phyloP scores from a whole-genome alignment of 2,888 invertebrate genomes.

The Trichacis sp. region DNA sequence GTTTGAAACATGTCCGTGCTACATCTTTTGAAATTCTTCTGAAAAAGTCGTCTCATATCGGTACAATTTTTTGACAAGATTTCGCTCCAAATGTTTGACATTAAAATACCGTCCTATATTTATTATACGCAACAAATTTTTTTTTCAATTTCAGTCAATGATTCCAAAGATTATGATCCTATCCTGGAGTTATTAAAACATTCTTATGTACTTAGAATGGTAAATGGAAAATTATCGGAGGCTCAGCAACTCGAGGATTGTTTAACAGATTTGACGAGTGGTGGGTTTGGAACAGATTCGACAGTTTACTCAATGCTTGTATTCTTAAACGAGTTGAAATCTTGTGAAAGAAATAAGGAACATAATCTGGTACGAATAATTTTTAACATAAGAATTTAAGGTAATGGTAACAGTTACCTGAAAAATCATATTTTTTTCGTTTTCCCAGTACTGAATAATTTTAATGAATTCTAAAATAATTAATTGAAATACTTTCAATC shows the following conservation, averaged over 20 bases:
- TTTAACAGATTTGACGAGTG: conserved; percentile 46
- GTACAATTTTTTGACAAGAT: too few species aligned
- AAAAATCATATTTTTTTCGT: too few species aligned
- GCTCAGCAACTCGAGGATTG: conserved; percentile 54
- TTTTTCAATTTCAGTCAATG: conserved; percentile 19
- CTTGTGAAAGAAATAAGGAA: conserved; percentile 36
- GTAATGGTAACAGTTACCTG: too few species aligned
- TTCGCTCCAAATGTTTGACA: too few species aligned
- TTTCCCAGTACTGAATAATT: too few species aligned
- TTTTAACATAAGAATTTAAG: too few species aligned
- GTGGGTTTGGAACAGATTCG: conserved; percentile 36
- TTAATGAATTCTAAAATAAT: too few species aligned
- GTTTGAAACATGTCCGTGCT: conserved; percentile 52
- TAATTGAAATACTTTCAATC: too few species aligned
- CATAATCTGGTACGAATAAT: conserved; percentile 47
- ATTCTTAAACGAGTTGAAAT: conserved; percentile 57
- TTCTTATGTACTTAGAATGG: conserved; percentile 53
- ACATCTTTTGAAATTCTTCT: conserved; percentile 62
- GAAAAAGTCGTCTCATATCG: conserved; percentile 50
- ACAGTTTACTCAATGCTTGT: conserved; percentile 46
- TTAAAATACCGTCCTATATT: conserved; percentile 4
- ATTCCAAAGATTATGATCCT: conserved; percentile 50
- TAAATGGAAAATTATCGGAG: conserved; percentile 43
- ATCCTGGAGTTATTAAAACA: conserved; percentile 60
- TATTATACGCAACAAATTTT: too few species aligned